phyloP scores from a whole-genome alignment of 2,888 invertebrate genomes.

The Eledona agricola region DNA sequence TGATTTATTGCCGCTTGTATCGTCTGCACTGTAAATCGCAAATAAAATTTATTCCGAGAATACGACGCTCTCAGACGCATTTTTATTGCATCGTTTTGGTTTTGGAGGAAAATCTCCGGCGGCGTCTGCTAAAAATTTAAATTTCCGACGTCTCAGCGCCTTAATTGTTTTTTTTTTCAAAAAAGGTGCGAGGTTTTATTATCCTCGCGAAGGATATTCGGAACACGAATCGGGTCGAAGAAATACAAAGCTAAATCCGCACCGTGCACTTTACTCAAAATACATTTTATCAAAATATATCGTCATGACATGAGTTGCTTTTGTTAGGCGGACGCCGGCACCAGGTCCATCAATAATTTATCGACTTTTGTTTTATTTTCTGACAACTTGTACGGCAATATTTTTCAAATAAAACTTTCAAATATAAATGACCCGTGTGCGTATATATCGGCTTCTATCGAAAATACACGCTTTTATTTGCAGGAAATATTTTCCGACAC shows the following conservation, averaged over 20 bases:
- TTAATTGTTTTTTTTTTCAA: too few relatives aligned
- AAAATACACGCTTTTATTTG: constrained; percentile 46
- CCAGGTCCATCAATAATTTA: constrained; percentile 55
- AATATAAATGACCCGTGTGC: constrained; percentile 60
- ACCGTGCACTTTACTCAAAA: constrained; percentile 51
- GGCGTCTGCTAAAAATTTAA: constrained; percentile 7
- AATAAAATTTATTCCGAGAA: constrained; percentile 56
- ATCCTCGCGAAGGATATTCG: constrained; percentile 42
- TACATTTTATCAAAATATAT: constrained; percentile 58
- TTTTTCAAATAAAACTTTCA: constrained; percentile 59
- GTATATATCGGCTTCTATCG: constrained; percentile 49
- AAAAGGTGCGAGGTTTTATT: too few relatives aligned
- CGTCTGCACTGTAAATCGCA: constrained; percentile 59
- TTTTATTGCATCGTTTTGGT: constrained; percentile 26
- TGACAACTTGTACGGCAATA: constrained; percentile 56
- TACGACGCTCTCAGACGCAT: constrained; percentile 42
- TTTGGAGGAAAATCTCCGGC: constrained; percentile 21
- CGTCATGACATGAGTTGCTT: constrained; percentile 54
- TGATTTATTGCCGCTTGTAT: constrained; percentile 59
- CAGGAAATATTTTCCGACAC: constrained; percentile 50
- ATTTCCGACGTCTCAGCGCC: too few relatives aligned
- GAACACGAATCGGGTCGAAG: constrained; percentile 52
- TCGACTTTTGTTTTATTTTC: constrained; percentile 57
- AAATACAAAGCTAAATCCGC: constrained; percentile 51
- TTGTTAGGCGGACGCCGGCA: constrained; percentile 46